These are phyloP conservation scores for Acholoe squamosa DNA, from an alignment of 2,888 invertebrate species.

Conservation along the genomic window DNA sequence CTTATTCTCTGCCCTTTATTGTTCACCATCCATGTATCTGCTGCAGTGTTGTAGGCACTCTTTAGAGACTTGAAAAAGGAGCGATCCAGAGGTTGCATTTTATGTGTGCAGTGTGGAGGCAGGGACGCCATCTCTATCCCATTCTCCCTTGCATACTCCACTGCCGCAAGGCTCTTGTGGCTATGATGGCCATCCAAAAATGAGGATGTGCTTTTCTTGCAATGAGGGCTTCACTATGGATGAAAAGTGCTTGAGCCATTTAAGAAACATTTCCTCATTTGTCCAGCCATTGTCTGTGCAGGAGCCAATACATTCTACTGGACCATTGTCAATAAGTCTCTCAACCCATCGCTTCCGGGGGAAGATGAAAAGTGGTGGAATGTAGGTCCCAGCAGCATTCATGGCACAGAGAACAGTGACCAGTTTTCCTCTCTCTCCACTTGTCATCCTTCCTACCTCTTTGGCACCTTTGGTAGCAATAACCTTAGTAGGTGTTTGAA, in stretches of 20 bases:
- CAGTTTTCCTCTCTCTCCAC: constrained; percentile 40
- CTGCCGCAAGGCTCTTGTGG: constrained; percentile 74
- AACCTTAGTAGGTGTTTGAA: constrained; percentile 53
- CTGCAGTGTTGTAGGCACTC: constrained; percentile 67
- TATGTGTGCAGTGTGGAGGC: constrained; percentile 80
- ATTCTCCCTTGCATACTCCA: constrained; percentile 76
- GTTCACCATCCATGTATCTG: constrained; percentile 70
- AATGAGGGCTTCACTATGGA: constrained; percentile 71
- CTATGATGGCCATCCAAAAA: constrained; percentile 81
- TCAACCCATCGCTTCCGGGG: constrained; percentile 75
- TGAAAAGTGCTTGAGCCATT: constrained; percentile 82
- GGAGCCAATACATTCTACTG: constrained; percentile 75
- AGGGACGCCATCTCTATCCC: constrained; percentile 78
- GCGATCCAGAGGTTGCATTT: constrained; percentile 74
- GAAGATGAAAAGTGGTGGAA: constrained; percentile 66
- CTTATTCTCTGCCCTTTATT: constrained; percentile 69
- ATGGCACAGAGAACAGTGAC: constrained; percentile 64
- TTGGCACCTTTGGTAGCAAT: constrained; percentile 38
- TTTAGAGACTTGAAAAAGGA: constrained; percentile 73
- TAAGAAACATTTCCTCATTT: constrained; percentile 70
- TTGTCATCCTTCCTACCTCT: constrained; percentile 28
- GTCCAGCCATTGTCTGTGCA: constrained; percentile 78
- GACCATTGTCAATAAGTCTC: constrained; percentile 75
- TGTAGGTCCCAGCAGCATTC: constrained; percentile 64
- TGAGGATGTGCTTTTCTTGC: constrained; percentile 75